These are phyloP conservation scores for Automeris io DNA, from an alignment of 2,888 invertebrate species.

Conservation along the genomic window DNA sequence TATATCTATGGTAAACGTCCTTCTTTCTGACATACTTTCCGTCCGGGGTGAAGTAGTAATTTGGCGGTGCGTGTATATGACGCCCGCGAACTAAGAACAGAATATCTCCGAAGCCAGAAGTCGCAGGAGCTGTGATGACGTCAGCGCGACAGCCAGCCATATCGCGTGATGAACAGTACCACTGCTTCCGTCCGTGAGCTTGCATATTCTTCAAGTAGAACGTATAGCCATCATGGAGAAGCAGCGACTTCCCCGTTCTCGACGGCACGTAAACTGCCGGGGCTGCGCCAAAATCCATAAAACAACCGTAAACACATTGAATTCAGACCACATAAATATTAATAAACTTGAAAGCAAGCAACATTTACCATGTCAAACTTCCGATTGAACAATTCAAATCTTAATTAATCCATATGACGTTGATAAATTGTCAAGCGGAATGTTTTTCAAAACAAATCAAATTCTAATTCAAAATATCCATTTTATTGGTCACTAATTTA, in stretches of 20 bases:
- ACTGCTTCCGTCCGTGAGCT: constrained; percentile 68
- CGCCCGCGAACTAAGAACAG: constrained; percentile 63
- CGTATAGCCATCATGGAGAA: constrained; percentile 67
- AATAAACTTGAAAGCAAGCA: background rate
- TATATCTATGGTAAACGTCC: constrained; percentile 65
- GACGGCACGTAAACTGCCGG: constrained; percentile 72
- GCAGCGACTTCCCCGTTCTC: constrained; percentile 66
- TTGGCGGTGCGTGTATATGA: constrained; percentile 66
- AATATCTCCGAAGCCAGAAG: constrained; percentile 49
- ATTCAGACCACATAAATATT: too few relatives aligned
- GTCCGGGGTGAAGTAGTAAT: constrained; percentile 66
- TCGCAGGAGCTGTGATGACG: constrained; percentile 64
- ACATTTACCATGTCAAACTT: constrained; percentile 3
- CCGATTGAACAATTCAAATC: constrained; percentile 4
- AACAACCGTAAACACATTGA: background rate
- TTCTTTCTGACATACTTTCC: constrained; percentile 69
- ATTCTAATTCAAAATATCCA: background rate
- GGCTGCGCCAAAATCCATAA: constrained; percentile 25
- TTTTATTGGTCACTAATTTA: background rate
- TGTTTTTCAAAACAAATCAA: background rate
- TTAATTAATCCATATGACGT: background rate
- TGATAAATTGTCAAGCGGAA: constrained; percentile 4
- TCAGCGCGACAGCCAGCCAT: constrained; percentile 71
- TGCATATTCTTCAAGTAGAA: constrained; percentile 71
- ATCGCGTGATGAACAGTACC: constrained; percentile 70